A percentile compares a stretch with the other conserved stretches of the same genome.
These are phyloP conservation scores for Elachura formosa DNA, from an alignment of 2,113 vertebrate genomes.

Conservation along the genomic window DNA sequence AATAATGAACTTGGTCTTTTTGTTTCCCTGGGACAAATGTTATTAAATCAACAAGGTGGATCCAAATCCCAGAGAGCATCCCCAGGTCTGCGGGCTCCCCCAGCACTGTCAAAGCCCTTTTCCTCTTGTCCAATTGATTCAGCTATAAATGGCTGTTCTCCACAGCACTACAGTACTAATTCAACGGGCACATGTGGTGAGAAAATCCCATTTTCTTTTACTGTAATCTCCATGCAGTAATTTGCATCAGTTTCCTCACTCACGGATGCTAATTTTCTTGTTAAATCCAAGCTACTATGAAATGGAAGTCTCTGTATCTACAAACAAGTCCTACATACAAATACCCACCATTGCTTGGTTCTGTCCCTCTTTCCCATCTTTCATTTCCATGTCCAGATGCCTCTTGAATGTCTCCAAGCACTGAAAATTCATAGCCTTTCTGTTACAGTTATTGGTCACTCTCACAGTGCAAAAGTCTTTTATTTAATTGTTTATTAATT, in stretches of 20 bases:
- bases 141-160: not conserved
- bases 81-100: not conserved
- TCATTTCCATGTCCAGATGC: not conserved
- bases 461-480: not conserved
- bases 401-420: not conserved
- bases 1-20: not conserved
- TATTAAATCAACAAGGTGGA: not conserved
- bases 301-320: not conserved
- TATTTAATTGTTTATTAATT: not conserved
- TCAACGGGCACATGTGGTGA: not conserved
- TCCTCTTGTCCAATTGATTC: not conserved
- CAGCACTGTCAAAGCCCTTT: not conserved
- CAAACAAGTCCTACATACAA: not conserved
- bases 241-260: not conserved
- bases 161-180: not conserved
- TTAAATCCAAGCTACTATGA: not conserved
- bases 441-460: not conserved
- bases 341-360: accelerated
- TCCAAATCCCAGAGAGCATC: not conserved
- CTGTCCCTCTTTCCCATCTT: not conserved
- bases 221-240: not conserved
- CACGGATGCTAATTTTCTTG: not conserved
- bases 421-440: not conserved
- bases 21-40: not conserved
- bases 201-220: not conserved